phyloP scores from a whole-genome alignment of 2,888 invertebrate genomes.

The Pandemis corylana region DNA sequence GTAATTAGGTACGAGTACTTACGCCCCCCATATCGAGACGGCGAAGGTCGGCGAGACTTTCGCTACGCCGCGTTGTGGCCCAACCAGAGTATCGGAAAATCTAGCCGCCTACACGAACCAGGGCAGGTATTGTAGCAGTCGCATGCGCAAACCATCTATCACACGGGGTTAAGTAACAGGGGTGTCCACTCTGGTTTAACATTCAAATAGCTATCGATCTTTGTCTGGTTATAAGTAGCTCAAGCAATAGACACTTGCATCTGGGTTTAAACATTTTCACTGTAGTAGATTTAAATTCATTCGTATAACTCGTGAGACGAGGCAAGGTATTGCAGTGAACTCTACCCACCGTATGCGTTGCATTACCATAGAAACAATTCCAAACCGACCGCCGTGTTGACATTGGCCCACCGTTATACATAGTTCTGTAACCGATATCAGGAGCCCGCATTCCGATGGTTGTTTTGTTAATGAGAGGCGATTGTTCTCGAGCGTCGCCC shows the following conservation, averaged over 20 bases:
- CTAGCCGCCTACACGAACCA: constrained; percentile 75
- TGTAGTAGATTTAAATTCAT: no score
- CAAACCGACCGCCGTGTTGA: constrained; percentile 75
- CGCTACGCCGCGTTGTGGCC: constrained; percentile 74
- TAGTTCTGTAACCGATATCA: constrained; percentile 79
- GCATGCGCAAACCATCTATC: constrained; percentile 26
- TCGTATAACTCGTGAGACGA: no score
- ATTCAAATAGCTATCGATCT: constrained; percentile 27
- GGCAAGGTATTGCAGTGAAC: neutral
- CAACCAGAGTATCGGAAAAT: constrained; percentile 73
- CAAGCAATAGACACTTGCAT: neutral
- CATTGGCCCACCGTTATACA: constrained; percentile 79
- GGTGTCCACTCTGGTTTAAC: constrained; percentile 8
- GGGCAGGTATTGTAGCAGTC: constrained; percentile 26
- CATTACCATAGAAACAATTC: constrained; percentile 75
- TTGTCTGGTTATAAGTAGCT: constrained; percentile 14
- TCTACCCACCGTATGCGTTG: constrained; percentile 20
- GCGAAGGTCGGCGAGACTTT: constrained; percentile 83
- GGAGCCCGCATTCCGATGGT: constrained; percentile 76
- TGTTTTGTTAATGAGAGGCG: constrained; percentile 69
- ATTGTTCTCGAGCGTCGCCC: constrained; percentile 74
- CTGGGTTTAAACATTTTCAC: no score
- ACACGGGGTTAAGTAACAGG: constrained; percentile 24
- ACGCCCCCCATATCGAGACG: constrained; percentile 76
- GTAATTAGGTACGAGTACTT: constrained; percentile 72